These are phyloP conservation scores for Tridacna crocea DNA, from an alignment of 2,888 invertebrate genomes.

Conservation along the genomic window DNA sequence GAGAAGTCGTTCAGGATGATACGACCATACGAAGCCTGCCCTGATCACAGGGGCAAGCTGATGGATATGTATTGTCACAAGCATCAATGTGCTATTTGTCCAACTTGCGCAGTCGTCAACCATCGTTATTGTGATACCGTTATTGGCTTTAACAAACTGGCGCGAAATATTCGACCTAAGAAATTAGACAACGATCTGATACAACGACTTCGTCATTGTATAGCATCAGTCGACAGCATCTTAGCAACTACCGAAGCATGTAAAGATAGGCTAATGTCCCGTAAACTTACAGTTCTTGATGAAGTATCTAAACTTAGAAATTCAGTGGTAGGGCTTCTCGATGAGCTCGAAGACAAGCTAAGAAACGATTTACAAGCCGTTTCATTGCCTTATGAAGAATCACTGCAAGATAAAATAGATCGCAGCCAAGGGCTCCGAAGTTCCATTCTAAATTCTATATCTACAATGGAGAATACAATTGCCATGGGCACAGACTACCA, in stretches of 20 bases:
- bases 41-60: conserved; percentile 57
- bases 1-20: conserved; percentile 46
- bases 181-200: conserved; percentile 46
- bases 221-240: conserved; percentile 48
- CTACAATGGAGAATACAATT: conserved; percentile 38
- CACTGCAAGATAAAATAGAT: conserved; percentile 51
- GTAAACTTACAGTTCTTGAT: conserved; percentile 49
- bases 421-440: conserved; percentile 51
- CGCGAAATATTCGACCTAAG: conserved; percentile 39
- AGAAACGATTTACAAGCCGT: conserved; percentile 55
- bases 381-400: conserved; percentile 54
- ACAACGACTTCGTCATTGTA: conserved; percentile 48
- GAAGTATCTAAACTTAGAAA: conserved; percentile 51
- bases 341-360: conserved; percentile 58
- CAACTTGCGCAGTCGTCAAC: conserved; percentile 50
- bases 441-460: conserved; percentile 49
- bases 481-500: conserved; percentile 49
- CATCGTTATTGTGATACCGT: conserved; percentile 60
- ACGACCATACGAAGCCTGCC: conserved; percentile 54
- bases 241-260: conserved; percentile 46
- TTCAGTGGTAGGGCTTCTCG: conserved; percentile 45
- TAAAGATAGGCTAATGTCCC: conserved; percentile 29
- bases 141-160: conserved; percentile 42
- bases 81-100: conserved; percentile 54
- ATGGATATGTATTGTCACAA: conserved; percentile 60